Percentiles rank a stretch among this genome's conserved stretches.
Conservation (phyloP, 2,888 invertebrate species). For the Oscheius sp. region DNA sequence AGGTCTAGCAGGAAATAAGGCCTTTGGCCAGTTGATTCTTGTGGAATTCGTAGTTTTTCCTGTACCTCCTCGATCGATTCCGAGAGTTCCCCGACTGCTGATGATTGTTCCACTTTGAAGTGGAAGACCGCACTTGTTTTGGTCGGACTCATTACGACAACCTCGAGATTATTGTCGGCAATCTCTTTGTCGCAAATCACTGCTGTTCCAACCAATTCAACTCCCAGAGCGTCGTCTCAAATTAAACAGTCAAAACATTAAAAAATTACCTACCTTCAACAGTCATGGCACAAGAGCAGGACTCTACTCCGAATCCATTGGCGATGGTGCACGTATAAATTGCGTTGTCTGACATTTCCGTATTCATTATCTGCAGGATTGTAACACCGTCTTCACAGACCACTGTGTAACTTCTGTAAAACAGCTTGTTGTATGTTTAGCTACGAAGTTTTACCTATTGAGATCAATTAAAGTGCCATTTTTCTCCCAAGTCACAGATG, state of each 20-base stretch:
- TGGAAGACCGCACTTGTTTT: constrained; percentile 27
- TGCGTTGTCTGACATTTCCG: constrained; percentile 82
- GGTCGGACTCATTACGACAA: constrained; percentile 53
- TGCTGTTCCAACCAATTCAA: constrained; percentile 54
- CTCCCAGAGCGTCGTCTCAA: constrained; percentile 56
- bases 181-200: constrained; percentile 61
- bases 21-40: constrained; percentile 30
- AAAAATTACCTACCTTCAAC: constrained; percentile 48
- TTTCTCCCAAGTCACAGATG: constrained; percentile 62
- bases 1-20: constrained; percentile 51
- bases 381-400: constrained; percentile 68
- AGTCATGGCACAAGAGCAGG: constrained; percentile 76
- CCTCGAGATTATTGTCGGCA: constrained; percentile 62
- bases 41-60: constrained; percentile 29
- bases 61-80: constrained; percentile 36
- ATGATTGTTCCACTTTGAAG: constrained; percentile 43
- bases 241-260: background rate
- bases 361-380: constrained; percentile 56
- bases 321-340: constrained; percentile 85
- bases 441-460: constrained; percentile 36
- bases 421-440: background rate
- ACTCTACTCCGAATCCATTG: constrained; percentile 86
- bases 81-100: constrained; percentile 14
- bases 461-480: constrained; percentile 55
- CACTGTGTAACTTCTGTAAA: constrained; percentile 58